A percentile compares a stretch with the other conserved stretches of the same genome.
Conservation (phyloP, 2,888 invertebrate species). For the Drosophila pegasa region DNA sequence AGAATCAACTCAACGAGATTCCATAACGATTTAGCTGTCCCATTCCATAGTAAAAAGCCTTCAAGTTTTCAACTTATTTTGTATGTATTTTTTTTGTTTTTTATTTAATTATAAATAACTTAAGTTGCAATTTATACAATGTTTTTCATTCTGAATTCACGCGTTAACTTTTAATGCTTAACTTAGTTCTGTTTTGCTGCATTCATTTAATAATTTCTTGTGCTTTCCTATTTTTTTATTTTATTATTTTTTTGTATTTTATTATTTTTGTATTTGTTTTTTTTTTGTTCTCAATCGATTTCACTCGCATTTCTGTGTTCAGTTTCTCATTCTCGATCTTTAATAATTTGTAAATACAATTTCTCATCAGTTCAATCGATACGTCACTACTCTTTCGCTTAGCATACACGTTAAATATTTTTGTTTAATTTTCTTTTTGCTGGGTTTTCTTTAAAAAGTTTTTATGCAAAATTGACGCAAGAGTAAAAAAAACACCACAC, state of each 20-base stretch:
- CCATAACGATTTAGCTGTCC: not conserved
- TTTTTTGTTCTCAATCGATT: constrained; percentile 65
- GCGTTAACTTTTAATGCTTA: constrained; percentile 65
- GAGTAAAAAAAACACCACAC: constrained; percentile 53
- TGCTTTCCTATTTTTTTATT: constrained; percentile 35
- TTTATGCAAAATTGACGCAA: constrained; percentile 63
- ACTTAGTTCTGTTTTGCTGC: constrained; percentile 54
- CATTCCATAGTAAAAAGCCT: constrained; percentile 9
- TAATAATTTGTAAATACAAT: constrained; percentile 50
- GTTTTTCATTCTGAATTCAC: constrained; percentile 52
- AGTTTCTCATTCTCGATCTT: constrained; percentile 17
- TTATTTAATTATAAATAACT: constrained; percentile 85
- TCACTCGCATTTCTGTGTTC: constrained; percentile 33
- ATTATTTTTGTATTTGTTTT: not conserved
- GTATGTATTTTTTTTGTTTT: constrained; percentile 72
- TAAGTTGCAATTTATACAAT: constrained; percentile 83
- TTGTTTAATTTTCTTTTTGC: constrained; percentile 1
- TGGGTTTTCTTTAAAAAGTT: constrained; percentile 38
- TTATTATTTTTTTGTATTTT: not conserved
- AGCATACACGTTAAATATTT: constrained; percentile 40
- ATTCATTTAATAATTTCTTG: constrained; percentile 67
- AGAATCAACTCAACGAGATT: not conserved
- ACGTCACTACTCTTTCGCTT: constrained; percentile 43
- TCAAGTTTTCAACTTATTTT: constrained; percentile 64
- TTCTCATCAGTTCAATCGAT: constrained; percentile 29